Conservation (phyloP, 2,113 vertebrate species). For the Epinephelus lanceolatus region DNA sequence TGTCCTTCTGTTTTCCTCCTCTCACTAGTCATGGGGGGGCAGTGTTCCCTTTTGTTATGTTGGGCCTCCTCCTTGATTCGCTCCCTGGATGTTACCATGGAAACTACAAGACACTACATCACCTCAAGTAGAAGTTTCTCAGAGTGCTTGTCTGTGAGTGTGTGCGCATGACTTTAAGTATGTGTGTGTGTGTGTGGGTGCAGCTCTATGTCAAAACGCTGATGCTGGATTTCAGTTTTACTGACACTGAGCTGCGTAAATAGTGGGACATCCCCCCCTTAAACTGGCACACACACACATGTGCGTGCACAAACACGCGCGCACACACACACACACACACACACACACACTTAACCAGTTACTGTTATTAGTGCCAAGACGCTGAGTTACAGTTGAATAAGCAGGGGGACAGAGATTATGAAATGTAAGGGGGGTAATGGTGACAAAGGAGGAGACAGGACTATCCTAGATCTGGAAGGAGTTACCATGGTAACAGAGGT, state of each 20-base stretch:
- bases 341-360: not conserved
- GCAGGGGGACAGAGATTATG: constrained; percentile 34
- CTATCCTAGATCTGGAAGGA: constrained; percentile 63
- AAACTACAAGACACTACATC: constrained; percentile 84
- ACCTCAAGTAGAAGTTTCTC: constrained; percentile 80
- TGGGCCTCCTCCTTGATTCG: constrained; percentile 73
- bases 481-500: constrained; percentile 77
- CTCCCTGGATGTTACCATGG: constrained; percentile 80
- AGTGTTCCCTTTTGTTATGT: constrained; percentile 80
- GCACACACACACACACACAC: constrained; percentile 16
- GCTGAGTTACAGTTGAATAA: constrained; percentile 40
- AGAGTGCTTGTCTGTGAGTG: constrained; percentile 45
- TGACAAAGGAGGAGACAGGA: constrained; percentile 55
- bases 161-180: not conserved
- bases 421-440: constrained; percentile 27
- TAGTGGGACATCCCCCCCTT: constrained; percentile 10
- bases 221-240: constrained; percentile 67
- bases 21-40: constrained; percentile 75
- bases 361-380: constrained; percentile 26
- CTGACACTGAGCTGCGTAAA: constrained; percentile 46
- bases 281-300: not conserved
- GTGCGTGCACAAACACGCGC: constrained; percentile 1
- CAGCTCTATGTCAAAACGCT: constrained; percentile 61
- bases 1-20: constrained; percentile 44
- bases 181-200: constrained; percentile 53